Base-by-base conservation (phyloP, 2,113 vertebrate species). In the Catharus bicknelli region DNA sequence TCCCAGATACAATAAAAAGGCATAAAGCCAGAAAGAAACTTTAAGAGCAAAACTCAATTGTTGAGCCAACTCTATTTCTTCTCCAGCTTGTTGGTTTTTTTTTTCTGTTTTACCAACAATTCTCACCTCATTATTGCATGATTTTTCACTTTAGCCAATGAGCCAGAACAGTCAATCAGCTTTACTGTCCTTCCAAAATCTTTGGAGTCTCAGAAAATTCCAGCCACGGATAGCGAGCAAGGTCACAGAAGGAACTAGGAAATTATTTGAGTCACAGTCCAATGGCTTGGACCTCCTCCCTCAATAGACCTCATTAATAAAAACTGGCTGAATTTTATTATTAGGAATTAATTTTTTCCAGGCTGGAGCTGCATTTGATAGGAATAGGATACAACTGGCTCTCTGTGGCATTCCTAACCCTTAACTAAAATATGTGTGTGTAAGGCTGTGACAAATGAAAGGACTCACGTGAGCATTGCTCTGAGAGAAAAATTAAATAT, bases 261-360 rank as follows among this genome's bases (percentile, higher is more conserved):
- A 95, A 96, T 95, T 93, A 94, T 86, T 62, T 80, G 81, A 94
- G 93, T 96, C 91, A 96, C 79, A 86, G 89, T 91, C 84, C 87
- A 94, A 50, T 53, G 40, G 59, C 82, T 96, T 34, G 84, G 72
- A 89, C 79, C 91, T 88, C 78, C 61, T 80, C 48, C 68, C 70
- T 94, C 75, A 61, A 17, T 36, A 94, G 91, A 89, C n/a, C 67
- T 92, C 87, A 90, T 94, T 95, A 95, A 95, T 95, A 94, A 96
- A 91, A 92, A 13, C 53, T 54, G 42, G 58, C 20, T 91, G 89
- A 83, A 90, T 90, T 74, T 85, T 88, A 76, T 93, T 86, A 94
- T 93, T 93, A 90, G 83, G 93, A 92, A 93, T 84, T 92, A 92
- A 76, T 95, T 90, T 78, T 81, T 84, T 81, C 90, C 62, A 51